Conservation (phyloP, 1,140 invertebrate species). For the Rhopalosiphum padi region DNA sequence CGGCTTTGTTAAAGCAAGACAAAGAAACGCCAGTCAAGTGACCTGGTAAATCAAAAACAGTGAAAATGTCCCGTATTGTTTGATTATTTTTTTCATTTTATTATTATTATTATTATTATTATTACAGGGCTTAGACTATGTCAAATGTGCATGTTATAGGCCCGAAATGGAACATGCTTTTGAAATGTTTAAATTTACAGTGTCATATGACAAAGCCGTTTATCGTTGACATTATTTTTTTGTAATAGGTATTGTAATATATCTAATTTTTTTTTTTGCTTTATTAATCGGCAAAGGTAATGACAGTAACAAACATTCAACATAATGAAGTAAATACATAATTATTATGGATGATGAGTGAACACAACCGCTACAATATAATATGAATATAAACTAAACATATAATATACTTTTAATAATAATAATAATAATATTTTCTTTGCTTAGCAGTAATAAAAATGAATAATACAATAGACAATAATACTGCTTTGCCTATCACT, state of each 20-base stretch:
- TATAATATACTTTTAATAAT: too few species aligned
- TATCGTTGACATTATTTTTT: neutral
- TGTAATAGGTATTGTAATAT: neutral
- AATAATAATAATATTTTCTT: too few species aligned
- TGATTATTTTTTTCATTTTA: neutral
- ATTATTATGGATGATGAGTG: too few species aligned
- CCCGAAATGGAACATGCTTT: neutral
- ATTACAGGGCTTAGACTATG: neutral
- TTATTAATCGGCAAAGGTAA: neutral
- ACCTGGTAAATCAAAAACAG: neutral
- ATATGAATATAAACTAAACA: too few species aligned
- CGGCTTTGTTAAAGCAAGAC: neutral
- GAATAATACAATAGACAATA: too few species aligned
- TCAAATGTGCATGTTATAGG: neutral
- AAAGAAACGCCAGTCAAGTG: neutral
- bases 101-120: neutral
- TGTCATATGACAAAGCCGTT: neutral
- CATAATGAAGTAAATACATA: neutral
- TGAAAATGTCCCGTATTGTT: neutral
- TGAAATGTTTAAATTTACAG: neutral
- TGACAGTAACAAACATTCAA: neutral
- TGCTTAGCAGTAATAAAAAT: too few species aligned
- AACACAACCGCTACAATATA: too few species aligned
- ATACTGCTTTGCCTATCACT: too few species aligned
- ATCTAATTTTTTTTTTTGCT: neutral